Evolutionary conservation across 1,140 invertebrate genomes (phyloP).

Genomic region (Bombus huntii): DNA sequence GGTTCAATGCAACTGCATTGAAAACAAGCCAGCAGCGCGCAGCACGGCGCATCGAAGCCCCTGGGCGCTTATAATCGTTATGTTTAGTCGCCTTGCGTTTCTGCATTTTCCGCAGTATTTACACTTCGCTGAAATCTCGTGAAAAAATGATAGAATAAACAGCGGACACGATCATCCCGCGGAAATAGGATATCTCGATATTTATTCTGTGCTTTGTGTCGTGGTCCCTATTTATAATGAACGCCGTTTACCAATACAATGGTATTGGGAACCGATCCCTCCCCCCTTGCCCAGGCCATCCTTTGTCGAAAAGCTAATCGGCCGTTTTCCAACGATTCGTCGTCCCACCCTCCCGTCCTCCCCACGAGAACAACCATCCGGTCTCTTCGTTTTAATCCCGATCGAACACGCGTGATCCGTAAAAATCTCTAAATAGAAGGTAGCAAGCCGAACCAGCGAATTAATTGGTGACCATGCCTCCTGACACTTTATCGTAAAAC

Average conservation of each 20-base stretch:
- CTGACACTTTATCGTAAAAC: conserved; percentile 1
- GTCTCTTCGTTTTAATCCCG: conserved; percentile 23
- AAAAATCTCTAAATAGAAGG: conserved; percentile 24
- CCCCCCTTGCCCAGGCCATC: conserved; percentile 26
- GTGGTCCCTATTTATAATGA: conserved; percentile 66
- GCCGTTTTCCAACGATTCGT: conserved; percentile 26
- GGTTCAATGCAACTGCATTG: conserved; percentile 66
- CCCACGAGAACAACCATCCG: not conserved
- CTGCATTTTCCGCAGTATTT: conserved; percentile 69
- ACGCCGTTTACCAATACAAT: conserved; percentile 65
- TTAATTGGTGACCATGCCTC: conserved; percentile 1
- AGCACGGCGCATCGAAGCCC: conserved; percentile 50
- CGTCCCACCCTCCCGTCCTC: not conserved
- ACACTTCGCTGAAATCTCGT: conserved; percentile 69
- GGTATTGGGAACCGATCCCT: conserved; percentile 25
- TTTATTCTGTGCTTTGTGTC: conserved; percentile 68
- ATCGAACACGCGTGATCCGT: conserved; percentile 14
- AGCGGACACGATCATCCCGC: conserved; percentile 43
- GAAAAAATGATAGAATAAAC: conserved; percentile 72
- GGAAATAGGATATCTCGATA: conserved; percentile 65
- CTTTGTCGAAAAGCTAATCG: conserved; percentile 48
- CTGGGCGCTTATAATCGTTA: conserved; percentile 69
- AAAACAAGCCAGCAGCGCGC: conserved; percentile 57
- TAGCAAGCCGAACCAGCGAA: conserved; percentile 6
- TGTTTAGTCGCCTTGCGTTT: conserved; percentile 69